phyloP scores from a whole-genome alignment of 2,113 vertebrate species.

The Puntigrus tetrazona region DNA sequence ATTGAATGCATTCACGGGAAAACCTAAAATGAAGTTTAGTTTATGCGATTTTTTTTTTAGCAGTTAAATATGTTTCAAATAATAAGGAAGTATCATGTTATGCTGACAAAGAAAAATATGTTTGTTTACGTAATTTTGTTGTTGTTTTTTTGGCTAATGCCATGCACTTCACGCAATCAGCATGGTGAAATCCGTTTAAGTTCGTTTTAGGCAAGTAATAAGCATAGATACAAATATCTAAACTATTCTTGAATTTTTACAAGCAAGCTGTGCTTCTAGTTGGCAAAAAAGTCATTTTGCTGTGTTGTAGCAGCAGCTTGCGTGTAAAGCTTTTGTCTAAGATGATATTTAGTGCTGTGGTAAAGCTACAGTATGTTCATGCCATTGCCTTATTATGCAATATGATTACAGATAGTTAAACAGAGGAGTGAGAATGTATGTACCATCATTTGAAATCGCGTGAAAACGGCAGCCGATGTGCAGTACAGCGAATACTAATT shows the following conservation, averaged over 20 bases:
- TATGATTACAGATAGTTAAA: not conserved
- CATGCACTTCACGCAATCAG: not conserved
- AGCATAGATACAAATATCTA: not conserved
- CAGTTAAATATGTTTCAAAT: not conserved
- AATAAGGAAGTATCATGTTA: not conserved
- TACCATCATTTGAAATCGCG: not conserved
- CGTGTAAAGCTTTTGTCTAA: not conserved
- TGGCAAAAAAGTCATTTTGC: not conserved
- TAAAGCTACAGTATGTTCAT: not conserved
- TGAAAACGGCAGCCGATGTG: not conserved
- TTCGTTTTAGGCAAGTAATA: not conserved
- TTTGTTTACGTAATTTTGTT: not conserved
- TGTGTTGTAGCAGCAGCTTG: conserved; percentile 20
- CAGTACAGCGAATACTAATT: not conserved
- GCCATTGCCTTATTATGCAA: not conserved
- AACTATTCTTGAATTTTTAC: not conserved
- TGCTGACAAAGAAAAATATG: not conserved
- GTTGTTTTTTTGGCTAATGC: not conserved
- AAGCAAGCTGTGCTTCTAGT: not conserved
- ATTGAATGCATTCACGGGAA: not conserved
- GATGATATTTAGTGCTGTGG: conserved; percentile 2
- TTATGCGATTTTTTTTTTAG: not conserved
- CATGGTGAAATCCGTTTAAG: not conserved
- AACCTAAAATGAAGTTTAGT: not conserved
- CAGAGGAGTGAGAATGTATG: conserved; percentile 10